Evolutionary conservation across 1,140 invertebrate genomes (phyloP).

Genomic region (Anoplolepis gracilipes): DNA sequence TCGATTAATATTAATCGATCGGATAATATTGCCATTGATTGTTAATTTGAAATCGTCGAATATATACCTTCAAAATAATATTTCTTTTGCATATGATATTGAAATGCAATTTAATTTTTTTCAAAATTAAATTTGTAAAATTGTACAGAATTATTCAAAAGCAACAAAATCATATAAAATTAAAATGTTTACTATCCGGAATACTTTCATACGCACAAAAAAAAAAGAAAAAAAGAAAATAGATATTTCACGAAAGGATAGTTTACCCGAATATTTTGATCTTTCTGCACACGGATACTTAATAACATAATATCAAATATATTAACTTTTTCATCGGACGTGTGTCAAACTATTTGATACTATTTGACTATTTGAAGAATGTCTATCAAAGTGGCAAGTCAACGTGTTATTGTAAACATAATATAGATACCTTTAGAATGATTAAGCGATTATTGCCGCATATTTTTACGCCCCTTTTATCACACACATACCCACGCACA

Average conservation of each 20-base stretch:
- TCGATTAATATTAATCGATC: slow-evolving; percentile 21
- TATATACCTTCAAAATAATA: neutral
- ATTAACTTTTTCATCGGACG: slow-evolving; percentile 6
- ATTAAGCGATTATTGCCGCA: slow-evolving; percentile 13
- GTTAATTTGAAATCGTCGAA: neutral
- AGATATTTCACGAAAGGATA: neutral
- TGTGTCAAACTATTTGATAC: neutral
- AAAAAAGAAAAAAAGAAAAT: neutral
- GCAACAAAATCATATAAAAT: neutral
- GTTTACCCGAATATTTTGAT: slow-evolving; percentile 1
- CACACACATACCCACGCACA: too few species aligned
- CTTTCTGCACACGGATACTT: neutral
- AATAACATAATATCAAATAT: neutral
- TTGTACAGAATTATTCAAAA: neutral
- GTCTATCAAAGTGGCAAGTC: neutral
- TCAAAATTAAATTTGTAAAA: neutral
- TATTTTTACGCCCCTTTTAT: slow-evolving; percentile 12
- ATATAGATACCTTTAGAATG: slow-evolving; percentile 10
- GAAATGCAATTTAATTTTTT: neutral
- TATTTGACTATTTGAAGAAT: too few species aligned
- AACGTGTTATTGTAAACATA: slow-evolving; percentile 15
- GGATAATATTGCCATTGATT: neutral
- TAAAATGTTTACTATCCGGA: neutral
- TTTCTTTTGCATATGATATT: neutral
- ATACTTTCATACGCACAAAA: neutral